Evolutionary conservation across 2,888 invertebrate genomes (phyloP).

Genomic region (Chaitophorus viminalis): DNA sequence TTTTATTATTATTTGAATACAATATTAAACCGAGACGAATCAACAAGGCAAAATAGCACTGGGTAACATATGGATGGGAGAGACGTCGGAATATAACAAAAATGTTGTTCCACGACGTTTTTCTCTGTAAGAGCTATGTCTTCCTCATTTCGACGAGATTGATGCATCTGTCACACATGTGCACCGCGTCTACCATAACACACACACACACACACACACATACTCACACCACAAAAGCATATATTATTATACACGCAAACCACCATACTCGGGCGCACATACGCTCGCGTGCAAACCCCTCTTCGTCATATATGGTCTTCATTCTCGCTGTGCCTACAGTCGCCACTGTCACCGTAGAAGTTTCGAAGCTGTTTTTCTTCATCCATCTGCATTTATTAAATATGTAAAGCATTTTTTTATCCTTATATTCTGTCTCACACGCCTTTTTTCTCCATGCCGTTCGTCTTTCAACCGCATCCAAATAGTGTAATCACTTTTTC

Average conservation of each 20-base stretch:
- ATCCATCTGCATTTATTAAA: conserved; percentile 39
- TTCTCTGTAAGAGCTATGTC: conserved; percentile 1
- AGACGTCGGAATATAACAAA: conserved; percentile 23
- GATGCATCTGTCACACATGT: conserved; percentile 57
- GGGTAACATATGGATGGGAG: not conserved
- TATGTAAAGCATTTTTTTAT: conserved; percentile 38
- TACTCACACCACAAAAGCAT: no score
- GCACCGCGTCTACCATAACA: conserved; percentile 3
- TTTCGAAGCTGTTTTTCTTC: not conserved
- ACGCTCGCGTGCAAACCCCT: not conserved
- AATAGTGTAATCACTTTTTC: not conserved
- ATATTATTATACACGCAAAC: no score
- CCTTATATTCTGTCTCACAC: not conserved
- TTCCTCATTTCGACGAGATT: conserved; percentile 47
- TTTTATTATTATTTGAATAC: conserved; percentile 51
- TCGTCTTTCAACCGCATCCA: not conserved
- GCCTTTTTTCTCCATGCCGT: not conserved
- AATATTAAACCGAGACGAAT: conserved; percentile 55
- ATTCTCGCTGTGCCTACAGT: not conserved
- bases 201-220: not conserved
- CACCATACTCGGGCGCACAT: no score
- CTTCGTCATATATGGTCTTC: not conserved
- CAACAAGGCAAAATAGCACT: conserved; percentile 43
- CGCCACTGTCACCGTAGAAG: not conserved
- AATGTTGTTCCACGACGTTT: conserved; percentile 36